These are phyloP conservation scores for Calcarius ornatus DNA, from an alignment of 2,113 vertebrate genomes.

Conservation along the genomic window DNA sequence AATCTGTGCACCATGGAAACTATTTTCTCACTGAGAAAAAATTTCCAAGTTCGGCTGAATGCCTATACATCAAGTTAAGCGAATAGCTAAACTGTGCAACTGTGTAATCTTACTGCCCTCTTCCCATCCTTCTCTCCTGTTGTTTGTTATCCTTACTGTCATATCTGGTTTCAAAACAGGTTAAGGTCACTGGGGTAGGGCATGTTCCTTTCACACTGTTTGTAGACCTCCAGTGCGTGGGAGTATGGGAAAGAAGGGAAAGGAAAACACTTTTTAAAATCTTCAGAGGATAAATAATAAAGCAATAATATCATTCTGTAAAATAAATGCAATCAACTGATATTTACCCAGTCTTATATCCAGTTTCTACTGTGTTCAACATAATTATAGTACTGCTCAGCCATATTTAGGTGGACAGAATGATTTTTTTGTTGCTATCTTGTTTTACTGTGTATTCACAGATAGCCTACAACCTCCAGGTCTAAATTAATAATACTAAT, in stretches of 20 bases:
- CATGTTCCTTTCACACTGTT: not conserved
- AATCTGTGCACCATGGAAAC: conserved; percentile 61
- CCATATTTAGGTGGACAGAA: not conserved
- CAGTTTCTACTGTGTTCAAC: not conserved
- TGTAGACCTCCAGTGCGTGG: not conserved
- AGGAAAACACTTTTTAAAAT: not conserved
- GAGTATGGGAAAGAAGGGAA: not conserved
- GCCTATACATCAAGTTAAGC: conserved; percentile 55
- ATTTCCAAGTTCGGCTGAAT: conserved; percentile 48
- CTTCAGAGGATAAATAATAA: conserved; percentile 18
- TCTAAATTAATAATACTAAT: not conserved
- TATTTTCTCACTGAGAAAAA: conserved; percentile 58
- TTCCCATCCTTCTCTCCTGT: conserved; percentile 18
- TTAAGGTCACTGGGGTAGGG: not conserved
- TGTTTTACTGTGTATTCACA: not conserved
- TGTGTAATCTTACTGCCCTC: conserved; percentile 53
- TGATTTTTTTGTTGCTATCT: not conserved
- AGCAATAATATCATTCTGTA: not conserved
- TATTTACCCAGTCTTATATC: not conserved
- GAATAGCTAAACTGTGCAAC: conserved; percentile 42
- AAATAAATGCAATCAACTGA: conserved; percentile 23
- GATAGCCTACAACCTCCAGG: not conserved
- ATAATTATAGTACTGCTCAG: not conserved
- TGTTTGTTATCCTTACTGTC: conserved; percentile 50
- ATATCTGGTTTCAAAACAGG: conserved; percentile 41